Evolutionary conservation across 2,888 invertebrate genomes (phyloP), one percentile per base, ranked within the genome.

Genomic region (Scaptomyza reducta): DNA sequence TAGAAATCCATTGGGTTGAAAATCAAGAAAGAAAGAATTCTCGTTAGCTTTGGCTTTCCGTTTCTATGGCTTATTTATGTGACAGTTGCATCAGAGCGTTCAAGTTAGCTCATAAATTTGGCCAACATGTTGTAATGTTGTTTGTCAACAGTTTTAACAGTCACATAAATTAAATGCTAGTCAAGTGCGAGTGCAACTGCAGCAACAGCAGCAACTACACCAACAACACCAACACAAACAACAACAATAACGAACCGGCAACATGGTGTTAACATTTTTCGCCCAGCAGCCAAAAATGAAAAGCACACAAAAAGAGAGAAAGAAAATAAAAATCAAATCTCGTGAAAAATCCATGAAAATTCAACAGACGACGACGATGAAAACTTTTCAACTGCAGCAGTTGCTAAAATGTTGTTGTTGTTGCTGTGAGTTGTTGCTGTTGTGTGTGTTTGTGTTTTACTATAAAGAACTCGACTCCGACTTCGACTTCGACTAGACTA

Each of bases 111-210:
- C 83, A 88, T 88, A 88, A 88, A 83, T 83, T 79, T 88, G 88
- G 79, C 25, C 80, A 73, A 74, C 87, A 82, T 83, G 83, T 82
- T 88, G 83, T 88, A 86, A 82, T 86, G 83, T 77, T 86, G 84
- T 84, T 88, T 88, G 88, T 84, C 88, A 84, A 84, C 84, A 86
- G 84, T 88, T 84, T 86, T 64, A 81, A 71, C 78, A 83, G 76
- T 71, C 77, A 80, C 84, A 87, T 79, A 78, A 85, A 87, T 86
- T 86, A 83, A 86, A 84, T 75, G 64, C 73, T 77, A 83, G 79
- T 82, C 84, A 86, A 88, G 80, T 83, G 88, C 69, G 81, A 76
- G 77, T 70, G 69, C 82, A 78, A 71, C 78, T 61, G 65, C 60
- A 65, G n/a, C 64, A 59, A 53, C 55, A 60, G 22, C 49, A 57